Evolutionary conservation across 2,113 vertebrate species (phyloP).

Genomic region (Benitochromis conjunctus): DNA sequence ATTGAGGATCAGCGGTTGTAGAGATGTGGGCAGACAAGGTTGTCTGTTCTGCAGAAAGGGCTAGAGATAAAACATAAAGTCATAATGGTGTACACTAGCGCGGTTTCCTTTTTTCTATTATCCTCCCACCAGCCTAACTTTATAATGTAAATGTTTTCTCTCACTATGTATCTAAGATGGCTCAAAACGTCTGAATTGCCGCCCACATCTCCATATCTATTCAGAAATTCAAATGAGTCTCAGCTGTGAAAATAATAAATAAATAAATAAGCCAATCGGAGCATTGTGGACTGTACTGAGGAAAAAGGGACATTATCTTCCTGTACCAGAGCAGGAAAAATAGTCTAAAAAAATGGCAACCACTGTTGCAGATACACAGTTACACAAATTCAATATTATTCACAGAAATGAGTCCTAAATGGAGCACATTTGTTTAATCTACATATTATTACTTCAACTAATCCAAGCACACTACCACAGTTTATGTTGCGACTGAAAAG

Average conservation of each 20-base stretch:
- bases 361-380: not conserved
- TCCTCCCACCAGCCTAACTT: not conserved
- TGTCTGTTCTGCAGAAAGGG: not conserved
- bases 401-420: not conserved
- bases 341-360: not conserved
- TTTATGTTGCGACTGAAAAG: not conserved
- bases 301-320: not conserved
- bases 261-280: not conserved
- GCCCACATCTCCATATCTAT: not conserved
- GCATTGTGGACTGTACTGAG: not conserved
- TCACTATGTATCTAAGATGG: not conserved
- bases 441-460: not conserved
- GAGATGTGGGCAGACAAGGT: not conserved
- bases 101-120: not conserved
- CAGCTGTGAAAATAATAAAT: not conserved
- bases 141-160: not conserved
- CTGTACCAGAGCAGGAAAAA: not conserved
- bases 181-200: not conserved
- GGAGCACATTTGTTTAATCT: not conserved
- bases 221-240: not conserved
- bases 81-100: not conserved
- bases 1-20: not conserved
- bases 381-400: not conserved
- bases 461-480: not conserved
- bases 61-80: not conserved